Percentiles rank a stretch among this genome's conserved stretches.
Evolutionary conservation across 1,140 invertebrate genomes (phyloP).

Genomic region (Monochamus saltuarius): DNA sequence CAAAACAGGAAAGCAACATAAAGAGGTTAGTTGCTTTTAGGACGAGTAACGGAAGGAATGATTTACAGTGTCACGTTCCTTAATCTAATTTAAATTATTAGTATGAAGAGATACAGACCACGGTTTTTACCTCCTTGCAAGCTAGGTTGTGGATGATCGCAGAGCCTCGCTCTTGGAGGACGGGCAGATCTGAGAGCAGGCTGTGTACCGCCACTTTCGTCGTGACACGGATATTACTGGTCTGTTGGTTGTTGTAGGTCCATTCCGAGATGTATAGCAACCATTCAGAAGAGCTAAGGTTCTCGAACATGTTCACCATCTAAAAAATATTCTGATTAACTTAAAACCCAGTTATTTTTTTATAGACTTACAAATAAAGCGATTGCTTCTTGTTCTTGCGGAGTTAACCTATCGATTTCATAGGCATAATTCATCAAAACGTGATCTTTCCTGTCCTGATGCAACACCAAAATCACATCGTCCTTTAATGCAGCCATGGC

Average conservation of each 20-base stretch:
- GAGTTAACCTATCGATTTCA: conserved; percentile 75
- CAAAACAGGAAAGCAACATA: conserved; percentile 7
- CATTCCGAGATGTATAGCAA: conserved; percentile 90
- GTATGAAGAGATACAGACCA: conserved; percentile 73
- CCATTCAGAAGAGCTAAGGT: conserved; percentile 88
- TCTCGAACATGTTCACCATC: conserved; percentile 90
- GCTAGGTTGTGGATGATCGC: conserved; percentile 89
- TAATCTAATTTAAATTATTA: too few relatives aligned
- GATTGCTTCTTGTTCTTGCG: conserved; percentile 75
- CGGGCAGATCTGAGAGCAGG: conserved; percentile 70
- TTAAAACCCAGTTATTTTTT: neutral
- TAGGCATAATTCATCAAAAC: conserved; percentile 87
- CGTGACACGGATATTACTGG: conserved; percentile 87
- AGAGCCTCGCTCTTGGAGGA: conserved; percentile 76
- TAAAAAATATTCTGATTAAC: conserved; percentile 47
- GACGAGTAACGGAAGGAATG: neutral
- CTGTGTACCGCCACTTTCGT: conserved; percentile 89
- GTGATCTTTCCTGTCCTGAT: conserved; percentile 87
- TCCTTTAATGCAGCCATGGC: conserved; percentile 80
- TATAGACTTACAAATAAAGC: conserved; percentile 73
- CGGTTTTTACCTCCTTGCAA: conserved; percentile 95
- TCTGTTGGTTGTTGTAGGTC: conserved; percentile 69
- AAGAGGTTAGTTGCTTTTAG: conserved; percentile 8
- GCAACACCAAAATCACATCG: conserved; percentile 84
- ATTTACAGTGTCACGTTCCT: too few relatives aligned